Percentiles rank a stretch among this genome's conserved stretches.
These are phyloP conservation scores for Acrossocheilus wenchowensis DNA, from an alignment of 2,797 vertebrate species.

Conservation along the genomic window DNA sequence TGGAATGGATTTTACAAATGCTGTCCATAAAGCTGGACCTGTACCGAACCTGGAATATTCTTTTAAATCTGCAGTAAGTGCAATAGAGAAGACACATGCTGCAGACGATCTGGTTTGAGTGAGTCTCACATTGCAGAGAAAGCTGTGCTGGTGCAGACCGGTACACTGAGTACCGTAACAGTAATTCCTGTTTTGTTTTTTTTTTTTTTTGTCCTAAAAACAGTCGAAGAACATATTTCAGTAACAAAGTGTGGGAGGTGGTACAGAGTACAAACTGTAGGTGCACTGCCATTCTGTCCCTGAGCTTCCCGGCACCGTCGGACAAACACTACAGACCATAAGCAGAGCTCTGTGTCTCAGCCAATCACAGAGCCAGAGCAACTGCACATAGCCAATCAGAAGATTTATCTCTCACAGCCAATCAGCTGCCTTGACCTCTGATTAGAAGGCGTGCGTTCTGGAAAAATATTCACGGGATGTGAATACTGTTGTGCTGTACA, in stretches of 20 bases:
- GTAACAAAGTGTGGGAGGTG: constrained; percentile 28
- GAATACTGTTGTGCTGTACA: constrained; percentile 32
- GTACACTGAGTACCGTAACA: neutral
- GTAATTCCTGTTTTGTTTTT: neutral
- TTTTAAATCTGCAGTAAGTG: neutral
- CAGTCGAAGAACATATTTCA: constrained; percentile 9
- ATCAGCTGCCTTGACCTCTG: constrained; percentile 34
- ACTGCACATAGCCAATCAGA: constrained; percentile 17
- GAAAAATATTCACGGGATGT: constrained; percentile 24
- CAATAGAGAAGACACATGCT: neutral
- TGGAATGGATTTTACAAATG: neutral
- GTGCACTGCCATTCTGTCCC: neutral
- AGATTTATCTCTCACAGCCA: constrained; percentile 17
- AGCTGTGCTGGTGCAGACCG: neutral
- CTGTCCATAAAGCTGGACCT: neutral
- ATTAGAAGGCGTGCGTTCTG: neutral
- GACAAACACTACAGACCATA: constrained; percentile 45
- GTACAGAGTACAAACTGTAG: neutral
- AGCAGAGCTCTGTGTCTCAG: constrained; percentile 15
- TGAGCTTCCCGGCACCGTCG: constrained; percentile 39
- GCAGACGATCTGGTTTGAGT: neutral
- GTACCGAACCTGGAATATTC: neutral
- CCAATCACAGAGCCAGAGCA: constrained; percentile 23
- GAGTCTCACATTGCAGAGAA: neutral
- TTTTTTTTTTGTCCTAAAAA: neutral